Conservation (phyloP, 2,888 invertebrate species). For the Rhagonycha lutea region DNA sequence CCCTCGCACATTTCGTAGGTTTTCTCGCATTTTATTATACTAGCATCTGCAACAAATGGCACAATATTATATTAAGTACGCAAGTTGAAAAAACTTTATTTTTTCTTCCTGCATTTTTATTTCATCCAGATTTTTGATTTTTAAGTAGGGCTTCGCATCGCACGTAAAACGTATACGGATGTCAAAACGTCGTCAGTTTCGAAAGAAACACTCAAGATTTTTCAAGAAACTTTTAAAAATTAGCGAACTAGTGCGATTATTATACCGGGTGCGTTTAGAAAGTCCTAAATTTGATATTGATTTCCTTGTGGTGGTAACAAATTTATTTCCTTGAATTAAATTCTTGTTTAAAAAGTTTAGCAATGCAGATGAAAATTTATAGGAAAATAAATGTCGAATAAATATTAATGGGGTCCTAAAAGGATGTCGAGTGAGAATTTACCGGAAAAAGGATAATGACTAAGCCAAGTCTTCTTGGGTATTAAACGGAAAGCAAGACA, state of each 20-base stretch:
- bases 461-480: slow-evolving; percentile 35
- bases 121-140: neutral
- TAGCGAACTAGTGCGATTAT: too few species aligned
- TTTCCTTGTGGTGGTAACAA: neutral
- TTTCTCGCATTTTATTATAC: slow-evolving; percentile 76
- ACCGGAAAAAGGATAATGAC: slow-evolving; percentile 41
- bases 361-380: neutral
- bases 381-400: slow-evolving; percentile 5
- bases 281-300: neutral
- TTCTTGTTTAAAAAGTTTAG: neutral
- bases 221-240: too few species aligned
- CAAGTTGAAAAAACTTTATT: neutral
- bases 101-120: neutral
- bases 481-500: slow-evolving; percentile 33
- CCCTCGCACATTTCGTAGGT: slow-evolving; percentile 90
- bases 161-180: too few species aligned
- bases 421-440: slow-evolving; percentile 29
- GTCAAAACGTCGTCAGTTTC: too few species aligned
- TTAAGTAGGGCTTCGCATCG: slow-evolving; percentile 2
- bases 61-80: slow-evolving; percentile 24
- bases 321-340: neutral
- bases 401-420: slow-evolving; percentile 22
- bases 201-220: too few species aligned
- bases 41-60: slow-evolving; percentile 39
- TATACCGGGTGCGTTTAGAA: neutral